phyloP scores from a whole-genome alignment of 2,113 vertebrate genomes.

The Cyanoderma ruficeps region DNA sequence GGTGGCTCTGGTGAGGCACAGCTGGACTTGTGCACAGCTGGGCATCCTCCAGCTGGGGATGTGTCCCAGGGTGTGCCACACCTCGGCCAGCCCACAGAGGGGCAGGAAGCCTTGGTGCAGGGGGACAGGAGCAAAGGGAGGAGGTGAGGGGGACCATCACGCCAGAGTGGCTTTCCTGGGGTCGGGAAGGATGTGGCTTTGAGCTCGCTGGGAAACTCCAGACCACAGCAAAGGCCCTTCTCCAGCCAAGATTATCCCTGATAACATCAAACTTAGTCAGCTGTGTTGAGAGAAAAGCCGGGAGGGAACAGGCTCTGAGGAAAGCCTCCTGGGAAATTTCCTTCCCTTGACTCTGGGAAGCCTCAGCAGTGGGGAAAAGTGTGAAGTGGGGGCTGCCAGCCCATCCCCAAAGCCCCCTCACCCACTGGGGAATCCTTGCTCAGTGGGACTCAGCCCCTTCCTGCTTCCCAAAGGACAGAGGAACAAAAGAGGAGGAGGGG shows the following conservation, averaged over 20 bases:
- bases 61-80: rapidly evolving
- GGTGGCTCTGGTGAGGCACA: neutral
- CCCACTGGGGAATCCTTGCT: neutral
- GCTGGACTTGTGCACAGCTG: neutral
- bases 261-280: neutral
- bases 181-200: neutral
- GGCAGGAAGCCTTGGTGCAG: rapidly evolving
- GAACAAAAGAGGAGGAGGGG: slow-evolving; percentile 48
- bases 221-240: neutral
- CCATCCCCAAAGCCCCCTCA: neutral
- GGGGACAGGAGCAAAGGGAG: neutral
- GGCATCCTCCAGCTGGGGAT: neutral
- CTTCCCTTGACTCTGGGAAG: neutral
- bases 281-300: neutral
- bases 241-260: neutral
- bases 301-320: neutral
- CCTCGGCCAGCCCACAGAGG: neutral
- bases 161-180: neutral
- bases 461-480: neutral
- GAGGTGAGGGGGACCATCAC: neutral
- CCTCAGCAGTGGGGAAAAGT: rapidly evolving
- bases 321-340: neutral
- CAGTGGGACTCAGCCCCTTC: neutral
- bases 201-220: neutral
- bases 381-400: neutral